A percentile compares a stretch with the other conserved stretches of the same genome.
These are phyloP conservation scores for Mus minutoides DNA, from an alignment of 2,797 vertebrate genomes.

Conservation along the genomic window DNA sequence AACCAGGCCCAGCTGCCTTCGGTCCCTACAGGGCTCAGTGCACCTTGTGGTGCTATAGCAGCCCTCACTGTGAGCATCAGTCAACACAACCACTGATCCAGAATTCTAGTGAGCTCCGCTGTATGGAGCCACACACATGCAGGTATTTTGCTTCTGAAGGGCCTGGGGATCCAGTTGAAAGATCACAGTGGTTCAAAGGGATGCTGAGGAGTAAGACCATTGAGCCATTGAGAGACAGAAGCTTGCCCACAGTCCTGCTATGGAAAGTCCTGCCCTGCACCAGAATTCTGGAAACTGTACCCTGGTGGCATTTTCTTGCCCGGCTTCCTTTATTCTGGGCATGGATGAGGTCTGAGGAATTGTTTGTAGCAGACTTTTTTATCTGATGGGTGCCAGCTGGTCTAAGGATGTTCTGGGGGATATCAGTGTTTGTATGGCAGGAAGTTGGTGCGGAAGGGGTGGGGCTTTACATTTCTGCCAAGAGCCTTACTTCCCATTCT, in stretches of 20 bases:
- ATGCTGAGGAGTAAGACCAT: neutral
- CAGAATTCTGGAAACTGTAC: neutral
- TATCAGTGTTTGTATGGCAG: neutral
- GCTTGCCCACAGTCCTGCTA: neutral
- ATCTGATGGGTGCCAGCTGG: neutral
- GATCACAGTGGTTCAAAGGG: neutral
- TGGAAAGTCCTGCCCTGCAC: rapidly evolving
- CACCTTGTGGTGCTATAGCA: neutral
- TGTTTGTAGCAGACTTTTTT: neutral
- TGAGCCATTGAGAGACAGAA: neutral
- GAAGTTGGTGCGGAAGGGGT: rapidly evolving
- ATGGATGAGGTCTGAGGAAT: rapidly evolving
- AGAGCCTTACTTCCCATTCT: neutral
- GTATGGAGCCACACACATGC: too few relatives aligned
- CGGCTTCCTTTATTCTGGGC: neutral
- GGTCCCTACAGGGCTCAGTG: neutral
- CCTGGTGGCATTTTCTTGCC: neutral
- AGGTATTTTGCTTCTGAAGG: neutral
- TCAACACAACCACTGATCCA: rapidly evolving
- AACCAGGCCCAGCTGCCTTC: neutral
- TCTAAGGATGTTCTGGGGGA: neutral
- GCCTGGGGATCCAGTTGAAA: neutral
- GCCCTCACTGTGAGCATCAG: neutral
- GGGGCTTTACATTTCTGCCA: neutral
- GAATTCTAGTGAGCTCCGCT: too few relatives aligned